Base-by-base conservation (phyloP, 2,797 vertebrate species). In the Argyrosomus regius region DNA sequence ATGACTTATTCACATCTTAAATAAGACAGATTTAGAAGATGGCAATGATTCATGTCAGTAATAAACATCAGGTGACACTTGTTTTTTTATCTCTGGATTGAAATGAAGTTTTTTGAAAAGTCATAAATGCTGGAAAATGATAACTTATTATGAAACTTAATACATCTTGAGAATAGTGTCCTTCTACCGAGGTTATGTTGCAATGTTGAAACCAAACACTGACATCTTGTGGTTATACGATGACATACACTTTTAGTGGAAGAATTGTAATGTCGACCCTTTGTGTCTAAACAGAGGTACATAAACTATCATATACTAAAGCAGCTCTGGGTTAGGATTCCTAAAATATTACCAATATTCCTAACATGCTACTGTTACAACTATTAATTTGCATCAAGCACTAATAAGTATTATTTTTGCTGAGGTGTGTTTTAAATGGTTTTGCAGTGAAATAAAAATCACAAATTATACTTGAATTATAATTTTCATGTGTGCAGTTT, bases 151-250 rank as follows among this genome's bases (percentile, higher is more conserved):
- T 16, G 54, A 17, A 54, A 64, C 4, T 22, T 28, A 0, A 20
- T 5, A 8, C 17, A 53, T 14, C 4, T 7, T 6, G 18, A 45
- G 52, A 20, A 10, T 63, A 11, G 4, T 1, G 5, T 11, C 3
- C 5, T 43, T 71, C 5, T 12, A n/a, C 26, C 5, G 14, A 78
- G 53, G 43, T 43, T 14, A 24, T 20, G 35, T 31, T 43, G n/a
- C 17, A 2, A 0, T 64, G 3, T 18, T 54, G 18, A 83, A 66
- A 76, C 26, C 14, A 70, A 77, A 90, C 22, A 87, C 77, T 91
- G 93, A 87, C 93, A 91, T 84, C 91, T 90, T 75, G 92, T 92
- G 91, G 90, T 65, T 41, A 26, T 6, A 68, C 0, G 0, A 4
- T 31, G 62, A 76, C 3, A 8, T 22, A n/a, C 83, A 88, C 14